phyloP scores from a whole-genome alignment of 2,888 invertebrate genomes.

The Harpagoxenus sublaevis region DNA sequence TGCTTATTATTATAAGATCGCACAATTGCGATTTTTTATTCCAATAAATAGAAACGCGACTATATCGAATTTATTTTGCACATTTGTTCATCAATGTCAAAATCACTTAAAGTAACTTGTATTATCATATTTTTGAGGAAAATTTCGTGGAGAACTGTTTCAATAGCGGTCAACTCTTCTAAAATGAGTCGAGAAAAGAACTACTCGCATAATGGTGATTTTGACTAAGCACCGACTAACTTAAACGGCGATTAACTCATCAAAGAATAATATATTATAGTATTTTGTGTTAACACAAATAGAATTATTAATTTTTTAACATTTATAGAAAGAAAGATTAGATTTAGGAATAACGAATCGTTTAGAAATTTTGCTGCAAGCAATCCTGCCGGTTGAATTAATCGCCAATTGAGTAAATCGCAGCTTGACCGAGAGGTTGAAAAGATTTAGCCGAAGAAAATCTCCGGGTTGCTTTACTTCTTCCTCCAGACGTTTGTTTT shows the following conservation, averaged over 20 bases:
- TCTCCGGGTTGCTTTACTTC: constrained; percentile 84
- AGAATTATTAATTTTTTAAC: neutral
- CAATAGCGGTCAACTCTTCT: no score
- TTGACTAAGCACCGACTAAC: neutral
- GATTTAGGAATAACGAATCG: neutral
- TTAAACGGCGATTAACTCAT: neutral
- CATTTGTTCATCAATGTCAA: no score
- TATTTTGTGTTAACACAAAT: neutral
- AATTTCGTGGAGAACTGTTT: no score
- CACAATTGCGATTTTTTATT: no score
- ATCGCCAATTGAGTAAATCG: neutral
- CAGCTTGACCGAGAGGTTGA: neutral
- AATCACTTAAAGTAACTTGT: no score
- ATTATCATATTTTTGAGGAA: no score
- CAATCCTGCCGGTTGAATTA: neutral
- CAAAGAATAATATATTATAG: neutral
- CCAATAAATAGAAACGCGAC: no score
- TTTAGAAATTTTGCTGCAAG: neutral
- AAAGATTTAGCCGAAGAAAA: neutral
- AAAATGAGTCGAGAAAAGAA: neutral
- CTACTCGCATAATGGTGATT: neutral
- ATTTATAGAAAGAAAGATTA: neutral
- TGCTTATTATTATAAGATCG: no score
- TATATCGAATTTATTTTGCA: no score
- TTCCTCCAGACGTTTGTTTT: constrained; percentile 89